Percentiles rank a stretch among this genome's conserved stretches.
Evolutionary conservation across 2,113 vertebrate species (phyloP).

Genomic region (Tachuris rubrigastra): DNA sequence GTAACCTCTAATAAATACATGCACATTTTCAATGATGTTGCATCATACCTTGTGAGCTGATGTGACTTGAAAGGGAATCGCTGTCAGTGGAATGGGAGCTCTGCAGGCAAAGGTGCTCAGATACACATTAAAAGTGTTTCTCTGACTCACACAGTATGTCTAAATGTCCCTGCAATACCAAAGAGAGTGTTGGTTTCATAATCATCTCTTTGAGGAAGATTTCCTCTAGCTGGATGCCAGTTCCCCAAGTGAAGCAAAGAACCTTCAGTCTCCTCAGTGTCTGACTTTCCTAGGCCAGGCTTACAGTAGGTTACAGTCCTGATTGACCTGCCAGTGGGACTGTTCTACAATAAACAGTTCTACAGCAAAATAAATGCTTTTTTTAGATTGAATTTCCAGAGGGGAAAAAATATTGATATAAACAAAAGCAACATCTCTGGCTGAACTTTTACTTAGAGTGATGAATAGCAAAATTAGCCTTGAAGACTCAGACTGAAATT

Average conservation of each 20-base stretch:
- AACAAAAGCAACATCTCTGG: not conserved
- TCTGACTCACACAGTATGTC: not conserved
- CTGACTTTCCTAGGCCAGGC: not conserved
- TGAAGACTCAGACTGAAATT: not conserved
- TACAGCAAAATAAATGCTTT: not conserved
- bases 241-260: not conserved
- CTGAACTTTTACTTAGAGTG: not conserved
- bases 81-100: not conserved
- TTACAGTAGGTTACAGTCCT: not conserved
- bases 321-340: not conserved
- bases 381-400: not conserved
- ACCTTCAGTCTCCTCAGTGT: not conserved
- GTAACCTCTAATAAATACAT: constrained; percentile 34
- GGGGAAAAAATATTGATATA: too few relatives aligned
- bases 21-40: constrained; percentile 34
- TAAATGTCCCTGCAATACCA: not conserved
- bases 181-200: not conserved
- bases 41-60: constrained; percentile 1
- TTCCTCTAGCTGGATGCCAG: not conserved
- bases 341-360: not conserved
- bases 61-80: not conserved
- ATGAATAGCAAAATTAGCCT: not conserved
- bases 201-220: not conserved
- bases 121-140: not conserved
- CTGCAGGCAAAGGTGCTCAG: not conserved